Evolutionary conservation across 2,888 invertebrate species (phyloP), one percentile per base, ranked within the genome.

Genomic region (Xestoiulus laeticollis): DNA sequence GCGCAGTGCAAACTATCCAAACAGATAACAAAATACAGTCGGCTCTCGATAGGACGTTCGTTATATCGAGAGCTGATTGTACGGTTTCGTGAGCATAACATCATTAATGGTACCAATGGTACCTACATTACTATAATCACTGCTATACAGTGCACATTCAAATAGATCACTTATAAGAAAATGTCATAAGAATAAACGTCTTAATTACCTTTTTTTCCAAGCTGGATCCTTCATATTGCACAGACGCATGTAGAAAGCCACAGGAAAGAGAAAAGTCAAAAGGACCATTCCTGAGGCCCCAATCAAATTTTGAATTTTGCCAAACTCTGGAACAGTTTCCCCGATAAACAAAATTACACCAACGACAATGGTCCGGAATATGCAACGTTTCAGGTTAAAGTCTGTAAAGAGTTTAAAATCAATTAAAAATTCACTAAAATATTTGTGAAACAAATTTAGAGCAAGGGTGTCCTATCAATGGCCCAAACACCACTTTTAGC

Each of bases 281-380:
- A 95, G 91, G 0, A 95, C 94, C 8, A 95, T 93, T 16, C 94
- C 95, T 38, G 95, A 94, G 16, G 95, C 95, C 0, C 96, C 96
- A 10, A 96, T 93, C 86, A 96, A 92, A 14, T 95, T 93, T 88
- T 95, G 92, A 89, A 96, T 94, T 89, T 94, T 94, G 89, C 95
- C 94, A 92, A 96, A 96, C 87, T 94, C 93, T 0, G 95, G 95
- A 33, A 96, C 92, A 43, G 94, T 94, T 92, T 95, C 94, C 0
- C 95, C 95, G 87, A 95, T 92, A 91, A 95, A 94, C 87, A 95
- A 91, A 90, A 95, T 93, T 0, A 93, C 91, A 0, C 93, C 90
- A 91, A 95, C 93, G 88, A 95, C 93, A 0, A 93, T 91, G 0
- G 94, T 92, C 32, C 95, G 93, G 6, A 94, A 92, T 0, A 93